Base-by-base conservation (phyloP, 2,113 vertebrate species). In the Jacana jacana region DNA sequence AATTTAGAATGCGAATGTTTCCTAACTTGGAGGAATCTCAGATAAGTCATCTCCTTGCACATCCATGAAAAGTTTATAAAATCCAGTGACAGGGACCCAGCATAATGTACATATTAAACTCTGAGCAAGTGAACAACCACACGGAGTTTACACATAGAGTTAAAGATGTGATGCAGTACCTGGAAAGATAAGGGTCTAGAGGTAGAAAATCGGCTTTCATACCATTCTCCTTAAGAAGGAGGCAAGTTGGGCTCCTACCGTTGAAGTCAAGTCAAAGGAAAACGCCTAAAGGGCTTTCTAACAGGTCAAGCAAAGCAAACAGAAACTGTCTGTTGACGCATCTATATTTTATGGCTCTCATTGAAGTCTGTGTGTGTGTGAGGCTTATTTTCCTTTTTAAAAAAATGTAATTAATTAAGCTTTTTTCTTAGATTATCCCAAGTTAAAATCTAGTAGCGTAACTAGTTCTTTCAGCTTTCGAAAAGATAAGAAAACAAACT, bases 1-100 rank as follows among this genome's bases (percentile, higher is more conserved):
- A 92, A 96, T 95, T 93, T 90, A 97, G 52, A 76, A 90, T 78
- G 44, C 31, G 37, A 85, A 83, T 60, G n/a, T 88, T 95, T 95
- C 81, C 28, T 84, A 71, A 90, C 80, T 42, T 91, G 69, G 86
- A 96, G 81, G 97, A 87, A 91, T 84, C 72, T 84, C 72, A 89
- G 75, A 23, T 85, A 80, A 91, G 35, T 78, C 61, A 72, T 60
- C 69, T 81, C 86, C 55, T 88, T 95, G 28, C 39, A 92, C 87
- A 82, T 92, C 60, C 70, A 63, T 81, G 44, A 24, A 42, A 37
- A 81, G 35, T 63, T 95, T 90, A 73, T 42, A 88, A 88, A 89
- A 90, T 35, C 14, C 78, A 91, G 23, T 33, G 79, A 27, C 13
- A 70, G 19, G 5, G 46, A 40, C 19, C 9, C 15, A 66, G 16